Percentiles rank a stretch among this genome's conserved stretches.
These are phyloP conservation scores for Eristalinus sepulchralis DNA, from an alignment of 2,888 invertebrate species.

Conservation along the genomic window DNA sequence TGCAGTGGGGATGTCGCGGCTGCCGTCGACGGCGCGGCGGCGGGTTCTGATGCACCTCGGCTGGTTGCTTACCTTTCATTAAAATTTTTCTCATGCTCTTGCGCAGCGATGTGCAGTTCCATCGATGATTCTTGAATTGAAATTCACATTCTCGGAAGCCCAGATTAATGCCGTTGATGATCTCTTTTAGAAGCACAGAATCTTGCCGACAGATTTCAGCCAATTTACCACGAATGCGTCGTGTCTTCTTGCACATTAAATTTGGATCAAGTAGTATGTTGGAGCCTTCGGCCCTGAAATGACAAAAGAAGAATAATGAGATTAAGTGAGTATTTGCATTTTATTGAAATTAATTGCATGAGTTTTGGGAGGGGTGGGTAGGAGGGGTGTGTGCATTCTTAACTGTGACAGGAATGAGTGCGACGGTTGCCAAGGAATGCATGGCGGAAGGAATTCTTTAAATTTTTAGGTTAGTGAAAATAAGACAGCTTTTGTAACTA, in stretches of 20 bases:
- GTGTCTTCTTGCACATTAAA: constrained; percentile 92
- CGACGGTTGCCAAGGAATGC: too few species aligned
- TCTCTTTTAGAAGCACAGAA: constrained; percentile 89
- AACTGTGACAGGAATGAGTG: background rate
- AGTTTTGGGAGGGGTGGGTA: background rate
- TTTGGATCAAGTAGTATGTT: constrained; percentile 94
- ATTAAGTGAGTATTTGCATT: constrained; percentile 6
- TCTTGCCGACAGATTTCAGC: constrained; percentile 93
- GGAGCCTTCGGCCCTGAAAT: constrained; percentile 88
- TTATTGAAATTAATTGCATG: background rate
- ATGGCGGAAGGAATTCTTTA: too few species aligned
- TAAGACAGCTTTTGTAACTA: too few species aligned
- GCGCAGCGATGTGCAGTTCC: constrained; percentile 93
- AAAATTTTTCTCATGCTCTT: constrained; percentile 92
- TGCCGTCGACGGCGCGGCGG: background rate
- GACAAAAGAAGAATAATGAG: background rate
- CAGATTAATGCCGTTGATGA: constrained; percentile 90
- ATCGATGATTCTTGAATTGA: constrained; percentile 91
- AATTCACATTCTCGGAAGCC: constrained; percentile 93
- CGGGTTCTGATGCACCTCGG: constrained; percentile 51
- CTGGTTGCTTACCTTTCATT: constrained; percentile 87
- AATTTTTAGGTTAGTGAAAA: too few species aligned
- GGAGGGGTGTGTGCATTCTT: background rate
- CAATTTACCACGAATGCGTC: constrained; percentile 88
- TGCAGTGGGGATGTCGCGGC: constrained; percentile 20